These are phyloP conservation scores for Datnioides undecimradiatus DNA, from an alignment of 2,113 vertebrate genomes.

Conservation along the genomic window DNA sequence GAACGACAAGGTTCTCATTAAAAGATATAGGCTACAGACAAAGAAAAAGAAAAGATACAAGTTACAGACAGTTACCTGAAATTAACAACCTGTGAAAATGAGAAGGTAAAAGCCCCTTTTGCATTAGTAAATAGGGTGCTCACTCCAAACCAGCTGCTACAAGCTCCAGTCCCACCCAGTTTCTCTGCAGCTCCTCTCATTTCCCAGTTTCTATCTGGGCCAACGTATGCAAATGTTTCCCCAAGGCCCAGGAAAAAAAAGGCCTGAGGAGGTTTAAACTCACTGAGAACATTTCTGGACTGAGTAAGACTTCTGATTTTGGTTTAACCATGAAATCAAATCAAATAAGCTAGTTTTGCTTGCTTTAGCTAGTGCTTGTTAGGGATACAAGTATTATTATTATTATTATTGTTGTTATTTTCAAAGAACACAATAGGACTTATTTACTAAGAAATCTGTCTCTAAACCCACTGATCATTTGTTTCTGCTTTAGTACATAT, in stretches of 20 bases:
- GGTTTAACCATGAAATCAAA: background rate
- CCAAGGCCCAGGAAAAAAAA: conserved; percentile 43
- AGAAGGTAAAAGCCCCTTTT: conserved; percentile 12
- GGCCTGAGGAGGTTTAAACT: conserved; percentile 29
- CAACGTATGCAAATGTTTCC: conserved; percentile 73
- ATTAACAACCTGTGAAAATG: conserved; percentile 39
- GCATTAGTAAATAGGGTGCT: conserved; percentile 36
- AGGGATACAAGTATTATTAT: background rate
- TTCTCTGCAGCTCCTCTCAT: conserved; percentile 57
- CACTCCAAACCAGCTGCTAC: conserved; percentile 63
- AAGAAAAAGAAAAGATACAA: background rate
- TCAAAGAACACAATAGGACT: background rate
- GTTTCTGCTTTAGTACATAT: background rate
- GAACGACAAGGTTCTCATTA: background rate
- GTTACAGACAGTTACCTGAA: conserved; percentile 26
- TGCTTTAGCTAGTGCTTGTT: background rate
- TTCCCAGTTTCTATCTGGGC: conserved; percentile 74
- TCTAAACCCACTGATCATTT: background rate
- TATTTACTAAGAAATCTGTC: no score
- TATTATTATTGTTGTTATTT: no score
- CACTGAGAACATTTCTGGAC: conserved; percentile 10
- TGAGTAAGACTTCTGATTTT: conserved; percentile 12
- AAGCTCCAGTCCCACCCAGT: conserved; percentile 42
- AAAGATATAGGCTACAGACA: background rate
- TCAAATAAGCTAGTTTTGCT: background rate